These are phyloP conservation scores for Pseudococcus jackbeardsleyi DNA, from an alignment of 2,888 invertebrate species.

Conservation along the genomic window DNA sequence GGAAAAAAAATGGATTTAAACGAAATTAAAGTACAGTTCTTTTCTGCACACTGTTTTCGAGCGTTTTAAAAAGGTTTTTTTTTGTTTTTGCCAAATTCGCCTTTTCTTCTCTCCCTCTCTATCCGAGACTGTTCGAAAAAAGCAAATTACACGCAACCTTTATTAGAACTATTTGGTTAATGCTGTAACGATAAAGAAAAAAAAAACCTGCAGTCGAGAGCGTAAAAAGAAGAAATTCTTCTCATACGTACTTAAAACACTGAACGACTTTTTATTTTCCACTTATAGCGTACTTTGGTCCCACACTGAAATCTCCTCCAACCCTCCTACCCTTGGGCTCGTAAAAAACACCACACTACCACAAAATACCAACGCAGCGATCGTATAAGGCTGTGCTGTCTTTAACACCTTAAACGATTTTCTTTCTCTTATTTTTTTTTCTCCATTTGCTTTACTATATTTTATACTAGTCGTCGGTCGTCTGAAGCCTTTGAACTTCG, in stretches of 20 bases:
- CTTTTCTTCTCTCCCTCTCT: neutral
- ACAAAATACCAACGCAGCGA: neutral
- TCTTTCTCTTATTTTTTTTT: neutral
- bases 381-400: neutral
- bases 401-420: slow-evolving; percentile 24
- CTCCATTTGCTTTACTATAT: neutral
- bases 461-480: too few relatives aligned
- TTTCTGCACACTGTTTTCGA: neutral
- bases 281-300: slow-evolving; percentile 30
- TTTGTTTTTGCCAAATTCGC: slow-evolving; percentile 31
- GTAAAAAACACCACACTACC: neutral
- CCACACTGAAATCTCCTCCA: neutral
- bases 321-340: neutral
- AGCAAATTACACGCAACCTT: slow-evolving; percentile 42
- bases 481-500: neutral
- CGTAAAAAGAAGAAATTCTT: slow-evolving; percentile 21
- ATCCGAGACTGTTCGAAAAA: neutral
- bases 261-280: slow-evolving; percentile 42
- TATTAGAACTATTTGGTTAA: slow-evolving; percentile 43
- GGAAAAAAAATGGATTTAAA: slow-evolving; percentile 30
- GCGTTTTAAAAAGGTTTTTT: neutral
- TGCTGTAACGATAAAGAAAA: slow-evolving; percentile 2
- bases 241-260: slow-evolving; percentile 45
- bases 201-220: slow-evolving; percentile 18
- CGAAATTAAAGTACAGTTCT: slow-evolving; percentile 27